phyloP scores from a whole-genome alignment of 2,797 vertebrate species.

The Chrosomus eos region DNA sequence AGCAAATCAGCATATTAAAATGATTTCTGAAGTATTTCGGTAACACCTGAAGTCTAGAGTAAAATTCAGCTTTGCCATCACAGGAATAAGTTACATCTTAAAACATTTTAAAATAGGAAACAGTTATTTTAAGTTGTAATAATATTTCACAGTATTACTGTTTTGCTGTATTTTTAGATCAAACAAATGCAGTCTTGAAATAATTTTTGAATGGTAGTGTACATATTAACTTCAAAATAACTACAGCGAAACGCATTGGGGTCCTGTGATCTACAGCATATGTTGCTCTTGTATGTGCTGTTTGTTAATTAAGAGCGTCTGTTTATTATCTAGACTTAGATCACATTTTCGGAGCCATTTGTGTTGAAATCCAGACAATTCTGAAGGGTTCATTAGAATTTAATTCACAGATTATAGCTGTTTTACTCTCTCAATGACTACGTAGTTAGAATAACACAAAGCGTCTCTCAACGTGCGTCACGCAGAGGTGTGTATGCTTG shows the following conservation, averaged over 20 bases:
- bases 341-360: conserved; percentile 24
- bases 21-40: neutral
- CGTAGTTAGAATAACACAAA: neutral
- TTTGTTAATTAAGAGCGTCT: neutral
- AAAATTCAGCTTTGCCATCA: neutral
- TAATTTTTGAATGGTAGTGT: neutral
- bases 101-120: neutral
- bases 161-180: neutral
- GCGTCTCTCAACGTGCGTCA: neutral
- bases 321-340: neutral
- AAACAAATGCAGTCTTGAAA: neutral
- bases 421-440: neutral
- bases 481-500: conserved; percentile 26
- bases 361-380: conserved; percentile 7
- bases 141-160: neutral
- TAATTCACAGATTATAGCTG: neutral
- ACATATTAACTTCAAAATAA: neutral
- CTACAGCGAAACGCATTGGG: neutral
- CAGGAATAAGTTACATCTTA: neutral
- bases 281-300: neutral
- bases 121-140: neutral
- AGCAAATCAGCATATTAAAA: neutral
- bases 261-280: neutral
- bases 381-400: neutral
- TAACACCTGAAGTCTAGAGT: neutral